Base-by-base conservation (phyloP, 2,888 invertebrate genomes). In the Pristionchus entomophagus region DNA sequence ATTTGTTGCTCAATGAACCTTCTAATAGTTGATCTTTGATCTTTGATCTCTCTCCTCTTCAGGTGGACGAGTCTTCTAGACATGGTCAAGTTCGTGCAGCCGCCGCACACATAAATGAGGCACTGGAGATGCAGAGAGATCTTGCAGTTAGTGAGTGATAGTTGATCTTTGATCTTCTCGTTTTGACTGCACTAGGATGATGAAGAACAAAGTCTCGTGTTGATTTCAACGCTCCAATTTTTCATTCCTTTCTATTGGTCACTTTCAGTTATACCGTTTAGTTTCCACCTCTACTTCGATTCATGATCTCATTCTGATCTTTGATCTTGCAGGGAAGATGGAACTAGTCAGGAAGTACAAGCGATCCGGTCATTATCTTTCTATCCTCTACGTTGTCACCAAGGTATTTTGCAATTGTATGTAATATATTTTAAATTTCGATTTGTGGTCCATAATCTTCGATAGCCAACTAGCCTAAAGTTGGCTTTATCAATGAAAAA, bases 61-160 rank as follows among this genome's bases (percentile, higher is more conserved):
- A 82, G 82, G 82, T 91, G 53, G 91, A 91, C 85, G 87, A 86
- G 84, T 81, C 59, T 22, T 87, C 91, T 10, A 86, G 91, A 14
- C 80, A 77, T 45, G 86, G 73, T 8, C 91, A 91, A 80, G 91
- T 91, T 5, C 84, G 87, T 29, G 90, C 88, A 59, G 88, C 89
- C 10, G 91, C 92, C 45, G 26, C 62, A 19, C 92, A 92, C 62
- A 81, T 92, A n/a, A 59, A 87, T n/a, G 92, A 92, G 73, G 92
- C 92, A n/a, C 86, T 92, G 3, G 92, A 92, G 29, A 91, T 92
- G 87, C 92, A 92, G 82, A 86, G 88, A 29, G 92, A 92, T 69
- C 88, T 92, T 29, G 90, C 92, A 65, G 86, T 89, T 65, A 86
- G 92, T 92, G 84, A 85, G 88, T 82, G 22, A 80, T 81, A 17